These are phyloP conservation scores for Heliconius congener DNA, from an alignment of 1,140 invertebrate species.

Conservation along the genomic window DNA sequence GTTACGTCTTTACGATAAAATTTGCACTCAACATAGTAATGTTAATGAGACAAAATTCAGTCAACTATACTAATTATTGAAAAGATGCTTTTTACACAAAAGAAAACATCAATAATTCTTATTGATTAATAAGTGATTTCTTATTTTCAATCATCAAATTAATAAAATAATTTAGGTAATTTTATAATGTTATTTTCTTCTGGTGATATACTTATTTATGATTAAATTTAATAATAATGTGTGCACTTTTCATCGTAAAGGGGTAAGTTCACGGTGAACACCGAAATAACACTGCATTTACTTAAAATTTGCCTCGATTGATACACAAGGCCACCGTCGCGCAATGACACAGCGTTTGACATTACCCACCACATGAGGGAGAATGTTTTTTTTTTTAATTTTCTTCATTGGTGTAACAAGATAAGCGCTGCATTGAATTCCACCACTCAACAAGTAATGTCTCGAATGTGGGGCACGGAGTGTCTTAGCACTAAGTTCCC, in stretches of 20 bases:
- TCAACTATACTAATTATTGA: neutral
- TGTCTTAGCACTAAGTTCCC: no score
- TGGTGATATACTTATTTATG: neutral
- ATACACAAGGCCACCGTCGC: neutral
- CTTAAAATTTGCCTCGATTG: conserved; percentile 3
- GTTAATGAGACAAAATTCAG: neutral
- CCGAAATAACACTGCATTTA: neutral
- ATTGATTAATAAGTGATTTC: no score
- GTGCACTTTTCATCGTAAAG: neutral
- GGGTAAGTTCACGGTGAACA: neutral
- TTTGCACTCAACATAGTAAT: neutral
- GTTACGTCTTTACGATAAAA: conserved; percentile 3
- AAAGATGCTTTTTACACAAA: neutral
- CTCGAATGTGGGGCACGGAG: no score
- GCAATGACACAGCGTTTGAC: no score
- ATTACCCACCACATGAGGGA: no score
- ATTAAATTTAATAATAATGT: neutral
- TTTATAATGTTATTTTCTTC: no score
- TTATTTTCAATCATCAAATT: neutral
- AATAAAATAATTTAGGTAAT: neutral
- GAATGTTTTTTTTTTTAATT: no score
- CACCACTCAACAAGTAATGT: no score
- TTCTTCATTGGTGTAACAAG: no score
- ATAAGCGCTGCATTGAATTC: no score
- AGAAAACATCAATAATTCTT: neutral